Base-by-base conservation (phyloP, 2,113 vertebrate species). In the Apteryx owenii region DNA sequence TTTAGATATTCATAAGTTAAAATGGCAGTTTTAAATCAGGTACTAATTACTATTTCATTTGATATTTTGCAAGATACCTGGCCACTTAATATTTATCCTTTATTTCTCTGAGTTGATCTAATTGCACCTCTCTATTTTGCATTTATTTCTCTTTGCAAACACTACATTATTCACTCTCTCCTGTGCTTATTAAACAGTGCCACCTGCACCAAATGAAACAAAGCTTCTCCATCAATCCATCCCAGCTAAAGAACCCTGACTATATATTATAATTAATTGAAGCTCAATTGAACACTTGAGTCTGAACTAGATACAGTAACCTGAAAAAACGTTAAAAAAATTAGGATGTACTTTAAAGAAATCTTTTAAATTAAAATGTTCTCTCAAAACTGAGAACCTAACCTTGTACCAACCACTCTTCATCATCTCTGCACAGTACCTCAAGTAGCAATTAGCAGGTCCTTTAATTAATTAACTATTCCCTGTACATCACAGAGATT, bases 121-220 rank as follows among this genome's bases (percentile, higher is more conserved):
- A 98, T 98, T 98, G 98, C 97, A 97, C 94, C 89, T 96, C 98
- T 98, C 97, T 98, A 97, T 98, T 98, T 98, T 98, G 98, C 98
- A 98, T 98, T 97, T 98, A 98, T 97, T 98, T 98, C 98, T 98
- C 97, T 98, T 98, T 98, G 97, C 97, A 97, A 98, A 97, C 96
- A 98, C 97, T 98, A 98, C 98, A 98, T 98, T 98, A 98, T 98
- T 98, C 98, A 98, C 97, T 98, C 98, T 98, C 97, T 98, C 97
- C 94, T 97, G 96, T 98, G 98, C 98, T 98, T 98, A 98, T 98
- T 98, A 98, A 98, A 98, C 97, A 98, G 97, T 98, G 97, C 98
- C 98, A 98, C 98, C 98, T 98, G 98, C 98, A 98, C 97, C 97
- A 98, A 98, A 97, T 98, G 97, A 97, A 98, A 98, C 97, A 98